These are phyloP conservation scores for Hemistola chrysoprasaria DNA, from an alignment of 2,888 invertebrate species.

Conservation along the genomic window DNA sequence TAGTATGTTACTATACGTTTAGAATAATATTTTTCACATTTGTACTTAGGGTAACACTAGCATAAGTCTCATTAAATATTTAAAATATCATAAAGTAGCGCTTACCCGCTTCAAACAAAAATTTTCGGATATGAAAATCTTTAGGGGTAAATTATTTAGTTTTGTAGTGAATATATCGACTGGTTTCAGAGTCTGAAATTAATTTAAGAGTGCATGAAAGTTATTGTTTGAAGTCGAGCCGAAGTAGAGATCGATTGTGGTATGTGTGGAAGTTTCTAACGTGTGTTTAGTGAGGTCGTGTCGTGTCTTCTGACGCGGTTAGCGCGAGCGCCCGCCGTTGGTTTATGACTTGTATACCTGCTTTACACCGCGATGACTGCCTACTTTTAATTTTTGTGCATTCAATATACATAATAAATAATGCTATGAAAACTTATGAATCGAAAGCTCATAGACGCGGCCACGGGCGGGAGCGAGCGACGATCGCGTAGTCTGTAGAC, in stretches of 20 bases:
- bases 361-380: constrained; percentile 12
- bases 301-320: constrained; percentile 9
- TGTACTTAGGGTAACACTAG: constrained; percentile 62
- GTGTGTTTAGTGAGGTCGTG: constrained; percentile 11
- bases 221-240: constrained; percentile 63
- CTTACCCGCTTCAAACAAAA: constrained; percentile 61
- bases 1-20: constrained; percentile 45
- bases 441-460: neutral
- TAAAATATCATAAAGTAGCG: constrained; percentile 42
- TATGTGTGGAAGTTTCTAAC: constrained; percentile 9
- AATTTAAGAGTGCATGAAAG: constrained; percentile 52
- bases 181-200: constrained; percentile 68
- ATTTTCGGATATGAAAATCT: constrained; percentile 51
- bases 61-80: constrained; percentile 43
- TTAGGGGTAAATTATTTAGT: constrained; percentile 58
- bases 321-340: constrained; percentile 3
- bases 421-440: constrained; percentile 1
- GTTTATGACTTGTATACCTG: constrained; percentile 4
- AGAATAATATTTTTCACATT: constrained; percentile 60
- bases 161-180: constrained; percentile 51
- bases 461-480: constrained; percentile 21
- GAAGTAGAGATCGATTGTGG: constrained; percentile 24
- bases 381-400: constrained; percentile 6
- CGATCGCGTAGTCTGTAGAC: constrained; percentile 31
- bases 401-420: constrained; percentile 6